Evolutionary conservation across 2,888 invertebrate genomes (phyloP).

Genomic region (Scaptomyza cyrtandrae): DNA sequence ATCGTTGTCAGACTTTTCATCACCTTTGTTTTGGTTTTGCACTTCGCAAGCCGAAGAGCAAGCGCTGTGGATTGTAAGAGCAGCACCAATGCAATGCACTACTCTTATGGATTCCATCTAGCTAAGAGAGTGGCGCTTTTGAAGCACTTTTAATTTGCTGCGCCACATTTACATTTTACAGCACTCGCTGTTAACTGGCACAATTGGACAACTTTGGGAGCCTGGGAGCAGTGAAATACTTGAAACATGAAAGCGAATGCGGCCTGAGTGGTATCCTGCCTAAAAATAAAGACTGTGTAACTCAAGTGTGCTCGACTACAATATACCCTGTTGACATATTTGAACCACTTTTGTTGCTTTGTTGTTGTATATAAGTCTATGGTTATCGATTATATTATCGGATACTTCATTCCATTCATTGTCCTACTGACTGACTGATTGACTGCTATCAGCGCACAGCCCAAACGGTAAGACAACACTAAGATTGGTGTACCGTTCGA

Average conservation of each 20-base stretch:
- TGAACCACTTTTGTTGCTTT: neutral
- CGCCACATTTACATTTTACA: constrained; percentile 19
- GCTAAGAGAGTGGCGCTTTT: constrained; percentile 45
- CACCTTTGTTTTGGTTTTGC: constrained; percentile 82
- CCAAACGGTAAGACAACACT: too few species aligned
- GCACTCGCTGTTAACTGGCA: constrained; percentile 45
- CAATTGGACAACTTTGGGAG: constrained; percentile 54
- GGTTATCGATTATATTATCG: neutral
- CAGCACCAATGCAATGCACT: neutral
- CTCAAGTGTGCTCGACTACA: neutral
- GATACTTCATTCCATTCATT: too few species aligned
- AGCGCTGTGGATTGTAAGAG: constrained; percentile 67
- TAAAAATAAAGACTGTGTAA: neutral
- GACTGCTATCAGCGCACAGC: too few species aligned
- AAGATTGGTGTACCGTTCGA: too few species aligned
- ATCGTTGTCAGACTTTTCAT: constrained; percentile 59
- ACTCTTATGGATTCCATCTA: constrained; percentile 59
- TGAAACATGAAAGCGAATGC: constrained; percentile 66
- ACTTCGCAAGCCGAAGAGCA: constrained; percentile 61
- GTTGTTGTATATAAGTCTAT: too few species aligned
- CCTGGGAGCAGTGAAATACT: constrained; percentile 22
- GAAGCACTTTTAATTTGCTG: neutral
- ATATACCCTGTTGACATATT: neutral
- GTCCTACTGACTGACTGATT: neutral
- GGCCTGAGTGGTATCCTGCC: constrained; percentile 34